phyloP scores from a whole-genome alignment of 2,113 vertebrate genomes.

The Alaudala cheleensis region DNA sequence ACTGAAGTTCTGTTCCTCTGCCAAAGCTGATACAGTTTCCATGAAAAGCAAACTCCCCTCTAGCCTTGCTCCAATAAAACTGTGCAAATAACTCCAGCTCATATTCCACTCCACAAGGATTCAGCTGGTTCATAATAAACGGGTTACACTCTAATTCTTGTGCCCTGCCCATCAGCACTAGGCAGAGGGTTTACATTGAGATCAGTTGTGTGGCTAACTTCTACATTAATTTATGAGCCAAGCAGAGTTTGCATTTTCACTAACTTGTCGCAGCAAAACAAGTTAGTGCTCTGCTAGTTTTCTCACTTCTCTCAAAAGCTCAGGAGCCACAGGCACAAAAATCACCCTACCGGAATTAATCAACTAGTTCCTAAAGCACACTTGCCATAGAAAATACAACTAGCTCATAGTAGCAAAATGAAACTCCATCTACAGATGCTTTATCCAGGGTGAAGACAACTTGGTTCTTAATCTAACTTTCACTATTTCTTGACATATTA shows the following conservation, averaged over 20 bases:
- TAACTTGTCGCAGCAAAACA: background rate
- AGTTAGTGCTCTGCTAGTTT: background rate
- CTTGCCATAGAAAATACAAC: background rate
- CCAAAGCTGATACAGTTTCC: conserved; percentile 47
- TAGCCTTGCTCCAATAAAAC: background rate
- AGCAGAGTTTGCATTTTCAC: background rate
- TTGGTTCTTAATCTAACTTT: background rate
- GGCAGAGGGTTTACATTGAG: background rate
- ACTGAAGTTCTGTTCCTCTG: background rate
- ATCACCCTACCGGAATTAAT: background rate
- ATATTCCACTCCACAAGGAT: background rate
- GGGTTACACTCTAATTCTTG: background rate
- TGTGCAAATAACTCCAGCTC: background rate
- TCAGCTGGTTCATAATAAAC: background rate
- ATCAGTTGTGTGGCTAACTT: background rate
- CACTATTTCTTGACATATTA: background rate
- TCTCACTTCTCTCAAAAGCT: background rate
- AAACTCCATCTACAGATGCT: background rate
- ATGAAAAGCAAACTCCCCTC: conserved; percentile 34
- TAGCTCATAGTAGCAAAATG: background rate
- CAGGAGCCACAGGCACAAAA: background rate
- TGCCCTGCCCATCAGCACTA: background rate
- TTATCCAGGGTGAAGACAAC: background rate
- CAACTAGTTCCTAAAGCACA: background rate
- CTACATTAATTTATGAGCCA: background rate